phyloP scores from a whole-genome alignment of 2,888 invertebrate genomes.

The Cheilosia vernalis region DNA sequence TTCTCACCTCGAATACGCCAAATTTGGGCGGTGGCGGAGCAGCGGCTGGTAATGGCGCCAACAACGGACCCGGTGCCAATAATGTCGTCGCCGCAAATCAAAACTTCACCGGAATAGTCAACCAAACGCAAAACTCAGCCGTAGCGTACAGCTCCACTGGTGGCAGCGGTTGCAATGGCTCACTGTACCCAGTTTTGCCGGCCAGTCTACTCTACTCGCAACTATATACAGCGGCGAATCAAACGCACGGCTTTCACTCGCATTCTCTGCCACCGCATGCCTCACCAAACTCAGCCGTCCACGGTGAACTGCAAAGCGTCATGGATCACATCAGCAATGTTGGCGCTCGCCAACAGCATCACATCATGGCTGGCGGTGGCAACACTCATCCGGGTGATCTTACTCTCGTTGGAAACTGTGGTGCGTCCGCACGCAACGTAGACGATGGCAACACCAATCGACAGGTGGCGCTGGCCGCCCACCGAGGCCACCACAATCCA shows the following conservation, averaged over 20 bases:
- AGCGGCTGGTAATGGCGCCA: conserved; percentile 76
- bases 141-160: conserved; percentile 84
- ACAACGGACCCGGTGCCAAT: conserved; percentile 78
- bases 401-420: conserved; percentile 83
- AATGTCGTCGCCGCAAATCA: conserved; percentile 81
- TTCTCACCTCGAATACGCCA: conserved; percentile 87
- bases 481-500: conserved; percentile 83
- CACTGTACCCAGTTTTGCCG: conserved; percentile 90
- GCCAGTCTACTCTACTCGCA: conserved; percentile 93
- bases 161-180: conserved; percentile 87
- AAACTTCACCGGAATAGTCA: conserved; percentile 84
- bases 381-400: conserved; percentile 82
- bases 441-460: conserved; percentile 83
- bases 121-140: conserved; percentile 84
- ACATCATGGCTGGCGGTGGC: conserved; percentile 84
- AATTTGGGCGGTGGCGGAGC: conserved; percentile 85
- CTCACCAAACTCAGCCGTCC: conserved; percentile 85
- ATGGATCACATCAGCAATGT: conserved; percentile 90
- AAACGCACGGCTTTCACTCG: conserved; percentile 89
- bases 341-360: conserved; percentile 84
- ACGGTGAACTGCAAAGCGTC: conserved; percentile 89
- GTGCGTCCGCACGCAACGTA: conserved; percentile 82
- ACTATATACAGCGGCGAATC: conserved; percentile 91
- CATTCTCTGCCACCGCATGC: conserved; percentile 87
- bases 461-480: conserved; percentile 82